Evolutionary conservation across 2,888 invertebrate species (phyloP), one percentile per base, ranked within the genome.

Genomic region (Machimus atricapillus): DNA sequence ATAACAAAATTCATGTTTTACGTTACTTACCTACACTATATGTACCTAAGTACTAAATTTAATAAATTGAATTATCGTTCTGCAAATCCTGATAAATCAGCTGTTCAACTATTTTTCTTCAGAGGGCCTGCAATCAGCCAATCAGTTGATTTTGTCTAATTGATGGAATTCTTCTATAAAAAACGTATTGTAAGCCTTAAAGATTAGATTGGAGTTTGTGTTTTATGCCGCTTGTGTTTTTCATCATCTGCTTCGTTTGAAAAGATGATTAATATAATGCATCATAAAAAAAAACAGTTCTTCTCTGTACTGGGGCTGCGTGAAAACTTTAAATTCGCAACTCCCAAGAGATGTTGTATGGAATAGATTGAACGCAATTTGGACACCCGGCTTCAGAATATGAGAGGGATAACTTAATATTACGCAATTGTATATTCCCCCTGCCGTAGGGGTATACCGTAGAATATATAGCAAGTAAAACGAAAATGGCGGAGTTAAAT

Each of bases 401-500:
- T 66, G 66, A 8, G 23, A 66, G 66, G 66, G 66, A 66, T 66
- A 66, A 66, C 27, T 66, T 19, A 66, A 66, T 66, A 58, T 23
- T n/a, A 66, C 66, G 66, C 9, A 66, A 66, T 66, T 66, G 27
- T 23, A 23, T 27, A 66, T 23, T 66, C 66, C 66, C 66, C 66
- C 14, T 52, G 7, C n/a, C 27, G 23, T 12, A 27, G 23, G 8
- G 12, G 12, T 14, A 66, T 66, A 66, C 0, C 4, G 66, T 16
- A n/a, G 66, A 46, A 46, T 46, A 46, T 27, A 43, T 12, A 34
- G 40, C 37, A 78, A 78, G 23, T 43, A 19, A 78, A 78, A 43
- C 43, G 27, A 81, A 81, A 81, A 81, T 81, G 81, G 81, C 81
- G 56, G 81, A 81, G 16, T 81, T 81, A 81, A 81, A 27, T 81